These are phyloP conservation scores for Celastrina argiolus DNA, from an alignment of 2,888 invertebrate species.

Conservation along the genomic window DNA sequence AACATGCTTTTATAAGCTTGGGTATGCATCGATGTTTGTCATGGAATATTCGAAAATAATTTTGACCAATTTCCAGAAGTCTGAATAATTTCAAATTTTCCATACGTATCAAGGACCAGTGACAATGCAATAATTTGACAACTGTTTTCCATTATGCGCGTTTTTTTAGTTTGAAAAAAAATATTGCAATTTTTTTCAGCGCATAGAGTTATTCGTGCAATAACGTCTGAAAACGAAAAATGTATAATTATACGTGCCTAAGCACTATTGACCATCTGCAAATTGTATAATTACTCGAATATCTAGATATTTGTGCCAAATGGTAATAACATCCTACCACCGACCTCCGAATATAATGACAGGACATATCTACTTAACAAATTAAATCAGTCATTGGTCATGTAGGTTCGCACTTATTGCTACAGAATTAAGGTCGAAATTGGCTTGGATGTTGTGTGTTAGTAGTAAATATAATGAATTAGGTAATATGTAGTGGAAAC, in stretches of 20 bases:
- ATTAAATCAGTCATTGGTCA: neutral
- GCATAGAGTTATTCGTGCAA: neutral
- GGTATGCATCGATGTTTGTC: no score
- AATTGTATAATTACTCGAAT: slow-evolving; percentile 34
- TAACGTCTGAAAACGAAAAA: neutral
- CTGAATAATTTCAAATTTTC: no score
- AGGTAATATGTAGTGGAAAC: slow-evolving; percentile 52
- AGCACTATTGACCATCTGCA: slow-evolving; percentile 29
- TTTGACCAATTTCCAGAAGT: no score
- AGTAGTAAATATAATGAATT: slow-evolving; percentile 46
- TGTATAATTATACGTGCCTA: neutral
- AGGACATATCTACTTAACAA: slow-evolving; percentile 49
- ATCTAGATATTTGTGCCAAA: slow-evolving; percentile 46
- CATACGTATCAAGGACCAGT: no score
- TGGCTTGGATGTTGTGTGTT: neutral
- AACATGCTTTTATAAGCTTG: no score
- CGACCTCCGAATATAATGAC: slow-evolving; percentile 63
- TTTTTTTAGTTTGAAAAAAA: no score
- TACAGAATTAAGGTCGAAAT: neutral
- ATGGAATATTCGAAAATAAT: no score
- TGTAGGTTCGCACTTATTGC: neutral
- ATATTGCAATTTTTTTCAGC: no score
- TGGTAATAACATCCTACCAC: slow-evolving; percentile 60
- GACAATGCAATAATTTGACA: no score
- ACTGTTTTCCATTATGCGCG: no score